Conservation (phyloP, 1,140 invertebrate species). For the Drosophila grimshawi region DNA sequence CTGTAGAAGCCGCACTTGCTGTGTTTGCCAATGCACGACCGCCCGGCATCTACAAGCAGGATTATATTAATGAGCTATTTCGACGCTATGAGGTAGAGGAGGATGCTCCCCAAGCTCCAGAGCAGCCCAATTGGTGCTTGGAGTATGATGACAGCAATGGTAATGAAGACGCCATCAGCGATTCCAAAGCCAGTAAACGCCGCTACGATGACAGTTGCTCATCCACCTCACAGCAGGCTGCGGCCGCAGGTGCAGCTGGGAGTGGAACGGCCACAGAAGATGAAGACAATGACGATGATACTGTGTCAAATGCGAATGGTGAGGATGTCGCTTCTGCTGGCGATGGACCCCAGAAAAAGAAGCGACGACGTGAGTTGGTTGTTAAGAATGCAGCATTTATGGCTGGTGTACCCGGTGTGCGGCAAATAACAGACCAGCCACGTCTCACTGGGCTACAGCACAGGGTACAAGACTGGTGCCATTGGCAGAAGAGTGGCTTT, state of each 20-base stretch:
- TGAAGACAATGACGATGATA: slow-evolving; percentile 48
- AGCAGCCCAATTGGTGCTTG: slow-evolving; percentile 92
- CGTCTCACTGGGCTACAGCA: slow-evolving; percentile 89
- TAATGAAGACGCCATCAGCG: slow-evolving; percentile 30
- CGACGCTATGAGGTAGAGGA: slow-evolving; percentile 91
- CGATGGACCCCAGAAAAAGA: slow-evolving; percentile 50
- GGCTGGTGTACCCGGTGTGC: slow-evolving; percentile 91
- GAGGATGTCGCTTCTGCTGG: slow-evolving; percentile 67
- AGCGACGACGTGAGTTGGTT: slow-evolving; percentile 80
- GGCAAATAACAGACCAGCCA: slow-evolving; percentile 84
- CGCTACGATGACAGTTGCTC: slow-evolving; percentile 49
- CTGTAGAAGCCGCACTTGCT: slow-evolving; percentile 91
- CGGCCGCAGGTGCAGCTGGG: slow-evolving; percentile 20
- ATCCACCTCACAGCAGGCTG: slow-evolving; percentile 57
- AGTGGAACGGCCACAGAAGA: slow-evolving; percentile 32
- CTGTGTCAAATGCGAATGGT: slow-evolving; percentile 35
- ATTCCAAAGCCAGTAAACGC: slow-evolving; percentile 39
- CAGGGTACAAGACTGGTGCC: slow-evolving; percentile 92
- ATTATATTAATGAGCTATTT: slow-evolving; percentile 91
- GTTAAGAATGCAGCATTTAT: slow-evolving; percentile 90
- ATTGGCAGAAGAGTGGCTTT: slow-evolving; percentile 92
- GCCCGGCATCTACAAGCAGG: slow-evolving; percentile 92
- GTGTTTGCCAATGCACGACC: slow-evolving; percentile 90
- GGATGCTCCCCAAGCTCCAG: slow-evolving; percentile 89
- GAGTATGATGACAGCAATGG: slow-evolving; percentile 75